Percentiles rank a stretch among this genome's conserved stretches.
phyloP scores from a whole-genome alignment of 1,140 invertebrate genomes.

The Euura saliciscinereae region DNA sequence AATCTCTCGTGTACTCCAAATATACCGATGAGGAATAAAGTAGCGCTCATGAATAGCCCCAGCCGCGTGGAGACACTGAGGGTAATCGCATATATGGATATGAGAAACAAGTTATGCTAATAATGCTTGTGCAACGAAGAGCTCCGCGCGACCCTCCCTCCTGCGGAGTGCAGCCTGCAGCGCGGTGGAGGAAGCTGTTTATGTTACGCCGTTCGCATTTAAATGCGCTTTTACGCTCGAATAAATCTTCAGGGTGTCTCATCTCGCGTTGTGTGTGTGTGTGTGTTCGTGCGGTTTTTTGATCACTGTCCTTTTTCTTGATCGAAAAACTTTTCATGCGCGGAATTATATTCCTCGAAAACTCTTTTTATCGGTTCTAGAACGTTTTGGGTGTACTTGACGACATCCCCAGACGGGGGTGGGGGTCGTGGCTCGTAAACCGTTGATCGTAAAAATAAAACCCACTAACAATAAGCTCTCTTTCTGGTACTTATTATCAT shows the following conservation, averaged over 20 bases:
- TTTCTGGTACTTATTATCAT: not conserved
- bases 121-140: constrained; percentile 7
- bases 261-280: too few relatives aligned
- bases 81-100: constrained; percentile 25
- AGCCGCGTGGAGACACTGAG: constrained; percentile 1
- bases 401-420: too few relatives aligned
- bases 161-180: not conserved
- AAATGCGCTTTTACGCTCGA: constrained; percentile 6
- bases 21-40: not conserved
- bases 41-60: not conserved
- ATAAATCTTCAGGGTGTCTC: not conserved
- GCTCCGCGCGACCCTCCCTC: not conserved
- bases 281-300: too few relatives aligned
- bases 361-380: not conserved
- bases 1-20: too few relatives aligned
- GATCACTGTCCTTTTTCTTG: too few relatives aligned
- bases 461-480: not conserved
- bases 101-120: constrained; percentile 24
- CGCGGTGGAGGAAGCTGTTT: constrained; percentile 9
- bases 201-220: constrained; percentile 13
- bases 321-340: too few relatives aligned
- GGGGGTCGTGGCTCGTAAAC: not conserved
- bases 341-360: not conserved
- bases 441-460: not conserved
- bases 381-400: not conserved